Evolutionary conservation across 2,797 vertebrate species (phyloP), one percentile per base, ranked within the genome.

Genomic region (Chelon labrosus): DNA sequence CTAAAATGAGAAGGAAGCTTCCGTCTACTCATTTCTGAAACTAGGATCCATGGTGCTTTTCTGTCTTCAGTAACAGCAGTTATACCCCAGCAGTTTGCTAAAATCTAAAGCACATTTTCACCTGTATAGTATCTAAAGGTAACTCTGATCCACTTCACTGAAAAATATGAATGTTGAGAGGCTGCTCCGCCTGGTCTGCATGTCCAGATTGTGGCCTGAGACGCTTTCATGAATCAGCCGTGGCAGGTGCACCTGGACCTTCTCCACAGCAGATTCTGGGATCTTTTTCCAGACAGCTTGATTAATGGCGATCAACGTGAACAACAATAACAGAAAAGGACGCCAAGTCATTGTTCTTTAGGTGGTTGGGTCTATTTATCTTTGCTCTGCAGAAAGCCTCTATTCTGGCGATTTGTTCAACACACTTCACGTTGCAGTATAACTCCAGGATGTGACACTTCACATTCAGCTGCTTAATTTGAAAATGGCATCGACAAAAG

Each of bases 231-330:
- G 49, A 59, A 64, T 49, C 64, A 68, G 52, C 37, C 0, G 75
- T 44, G 56, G 56, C 69, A 62, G 63, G 10, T 42, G 22, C 49
- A 8, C 42, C 72, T 70, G 77, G 55, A 75, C 57, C 51, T 7
- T 0, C 7, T 65, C 66, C 57, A 49, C 17, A 4, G 8, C 55
- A 27, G 17, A 46, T 39, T 63, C 25, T 50, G 35, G 41, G 20
- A 38, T 35, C 11, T 50, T 16, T 49, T 46, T 47, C 14, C n/a
- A 2, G 63, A 54, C 62, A 71, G 52, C 37, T 75, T 80, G 62
- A 75, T 57, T n/a, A 75, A 75, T 38, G 57, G 61, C 1, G 10
- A 50, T 10, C 39, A 20, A 20, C 27, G 20, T 22, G 12, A 14
- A 7, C 20, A 22, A 75, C 61, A 65, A 55, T 8, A 51, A 56